Base-by-base conservation (phyloP, 2,113 vertebrate species). In the Terrapene triunguis region DNA sequence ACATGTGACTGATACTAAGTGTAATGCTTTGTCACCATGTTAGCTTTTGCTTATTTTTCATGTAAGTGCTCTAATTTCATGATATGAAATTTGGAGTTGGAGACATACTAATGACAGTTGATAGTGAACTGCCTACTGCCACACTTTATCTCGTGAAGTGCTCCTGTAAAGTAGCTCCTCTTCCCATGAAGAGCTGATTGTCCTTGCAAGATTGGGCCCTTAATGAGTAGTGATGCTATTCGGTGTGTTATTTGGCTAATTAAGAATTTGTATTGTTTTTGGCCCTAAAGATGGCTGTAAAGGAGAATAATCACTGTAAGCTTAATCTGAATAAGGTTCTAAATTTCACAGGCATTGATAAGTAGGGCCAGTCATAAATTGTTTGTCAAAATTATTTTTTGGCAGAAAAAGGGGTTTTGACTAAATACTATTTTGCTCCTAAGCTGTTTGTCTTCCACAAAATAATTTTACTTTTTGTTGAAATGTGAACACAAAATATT, bases 91-190 rank as follows among this genome's bases (percentile, higher is more conserved):
- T 69, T 69, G 35, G 14, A 69, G 14, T 10, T 69, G 35, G 65
- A 69, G 65, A 69, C 35, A 69, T n/a, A 35, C 3, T 69, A 38
- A 38, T 69, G 19, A 69, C 65, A 38, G 8, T 21, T n/a, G 35
- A 38, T 38, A 69, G 35, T 5, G 35, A 35, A 21, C 17, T 69
- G 65, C 35, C 35, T 69, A 21, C 17, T 38, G 35, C 35, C 62
- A 69, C 35, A 69, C 65, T 69, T 69, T 21, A n/a, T n/a, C 17
- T 8, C 5, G 19, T 38, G 89, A 11, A 44, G n/a, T 21, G 55
- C 85, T 96, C 92, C 87, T 82, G 88, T 82, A 87, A 83, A 44
- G 69, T 21, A 87, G 87, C 59, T 91, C 55, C 65, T 88, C 42
- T 74, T 93, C n/a, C 82, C 87, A 35, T 74, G 42, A 85, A 76